These are phyloP conservation scores for Phylloscopus trochilus DNA, from an alignment of 2,113 vertebrate genomes.

Conservation along the genomic window DNA sequence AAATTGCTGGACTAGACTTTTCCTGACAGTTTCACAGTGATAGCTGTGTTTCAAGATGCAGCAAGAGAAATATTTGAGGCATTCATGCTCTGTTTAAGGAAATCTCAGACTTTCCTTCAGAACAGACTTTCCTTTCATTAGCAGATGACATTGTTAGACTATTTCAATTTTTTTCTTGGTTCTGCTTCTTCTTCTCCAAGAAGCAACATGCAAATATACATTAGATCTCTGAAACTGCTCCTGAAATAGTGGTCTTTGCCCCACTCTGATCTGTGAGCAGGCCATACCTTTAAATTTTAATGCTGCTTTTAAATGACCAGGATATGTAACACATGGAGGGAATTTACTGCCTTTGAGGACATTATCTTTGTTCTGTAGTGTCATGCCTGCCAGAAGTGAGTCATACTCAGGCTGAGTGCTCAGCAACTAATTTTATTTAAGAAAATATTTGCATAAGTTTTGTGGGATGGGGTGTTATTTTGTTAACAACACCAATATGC, in stretches of 20 bases:
- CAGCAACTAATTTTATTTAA: not conserved
- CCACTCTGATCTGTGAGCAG: not conserved
- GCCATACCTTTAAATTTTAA: not conserved
- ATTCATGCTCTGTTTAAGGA: not conserved
- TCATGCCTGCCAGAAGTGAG: not conserved
- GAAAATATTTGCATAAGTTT: not conserved
- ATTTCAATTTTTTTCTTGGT: not conserved
- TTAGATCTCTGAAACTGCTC: not conserved
- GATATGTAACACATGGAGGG: not conserved
- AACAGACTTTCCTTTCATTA: not conserved
- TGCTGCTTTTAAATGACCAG: not conserved
- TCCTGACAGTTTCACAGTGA: not conserved
- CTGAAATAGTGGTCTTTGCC: not conserved
- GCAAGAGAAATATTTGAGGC: not conserved
- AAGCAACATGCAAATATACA: not conserved
- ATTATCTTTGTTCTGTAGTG: not conserved
- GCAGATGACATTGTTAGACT: not conserved
- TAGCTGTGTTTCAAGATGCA: not conserved
- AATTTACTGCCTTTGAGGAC: not conserved
- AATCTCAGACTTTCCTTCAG: not conserved
- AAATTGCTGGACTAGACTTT: not conserved
- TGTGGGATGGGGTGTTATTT: not conserved
- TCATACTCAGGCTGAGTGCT: not conserved
- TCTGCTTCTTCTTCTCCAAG: not conserved
- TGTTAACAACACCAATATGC: not conserved